Evolutionary conservation across 1,140 invertebrate genomes (phyloP).

Genomic region (Oryctes rhinoceros): DNA sequence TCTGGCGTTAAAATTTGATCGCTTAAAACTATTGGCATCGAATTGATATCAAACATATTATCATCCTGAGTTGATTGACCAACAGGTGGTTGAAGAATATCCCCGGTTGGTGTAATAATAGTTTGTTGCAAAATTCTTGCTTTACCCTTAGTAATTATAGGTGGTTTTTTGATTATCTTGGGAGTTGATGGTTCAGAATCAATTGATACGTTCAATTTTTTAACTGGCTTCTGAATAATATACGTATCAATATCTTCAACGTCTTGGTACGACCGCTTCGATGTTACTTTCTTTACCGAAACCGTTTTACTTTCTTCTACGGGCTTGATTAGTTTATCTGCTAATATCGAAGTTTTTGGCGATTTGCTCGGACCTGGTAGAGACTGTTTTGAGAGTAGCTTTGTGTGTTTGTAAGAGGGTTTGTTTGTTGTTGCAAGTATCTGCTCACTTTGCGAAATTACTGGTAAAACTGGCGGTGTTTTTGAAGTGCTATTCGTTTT

Average conservation of each 20-base stretch:
- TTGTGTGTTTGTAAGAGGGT: neutral
- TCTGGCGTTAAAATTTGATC: constrained; percentile 71
- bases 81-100: constrained; percentile 57
- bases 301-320: constrained; percentile 45
- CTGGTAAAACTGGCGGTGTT: neutral
- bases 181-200: constrained; percentile 17
- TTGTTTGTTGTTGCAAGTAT: neutral
- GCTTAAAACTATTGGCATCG: constrained; percentile 76
- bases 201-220: constrained; percentile 43
- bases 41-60: constrained; percentile 75
- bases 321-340: constrained; percentile 58
- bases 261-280: constrained; percentile 55
- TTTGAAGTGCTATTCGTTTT: constrained; percentile 5
- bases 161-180: constrained; percentile 41
- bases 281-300: constrained; percentile 50
- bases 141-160: constrained; percentile 46
- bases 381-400: neutral
- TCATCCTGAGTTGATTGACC: constrained; percentile 62
- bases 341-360: constrained; percentile 57
- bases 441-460: neutral
- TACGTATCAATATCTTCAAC: constrained; percentile 58
- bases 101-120: constrained; percentile 57
- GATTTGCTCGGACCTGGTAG: constrained; percentile 42
- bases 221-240: constrained; percentile 57
- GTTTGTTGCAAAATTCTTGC: constrained; percentile 59